phyloP scores from a whole-genome alignment of 2,888 invertebrate species.

The Dermolepida albohirtum region DNA sequence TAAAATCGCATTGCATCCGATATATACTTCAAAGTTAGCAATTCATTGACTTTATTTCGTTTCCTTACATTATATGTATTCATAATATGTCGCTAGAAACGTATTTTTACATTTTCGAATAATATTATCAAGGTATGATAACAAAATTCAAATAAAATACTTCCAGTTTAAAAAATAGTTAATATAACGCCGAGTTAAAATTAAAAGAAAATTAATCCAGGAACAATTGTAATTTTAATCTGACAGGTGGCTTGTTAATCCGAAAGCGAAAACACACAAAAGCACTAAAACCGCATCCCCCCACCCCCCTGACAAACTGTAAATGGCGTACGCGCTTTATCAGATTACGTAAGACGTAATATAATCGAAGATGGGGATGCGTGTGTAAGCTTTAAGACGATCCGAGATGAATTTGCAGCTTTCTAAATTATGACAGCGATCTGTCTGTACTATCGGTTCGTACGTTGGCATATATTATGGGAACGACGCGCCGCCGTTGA shows the following conservation, averaged over 20 bases:
- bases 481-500: background rate
- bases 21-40: no score
- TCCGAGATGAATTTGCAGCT: constrained; percentile 34
- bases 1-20: no score
- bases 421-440: constrained; percentile 29
- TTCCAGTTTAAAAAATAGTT: no score
- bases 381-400: constrained; percentile 43
- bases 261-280: no score
- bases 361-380: constrained; percentile 37
- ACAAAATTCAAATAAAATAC: no score
- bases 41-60: no score
- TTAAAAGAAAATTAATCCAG: background rate
- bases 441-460: constrained; percentile 8
- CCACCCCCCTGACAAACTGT: constrained; percentile 13
- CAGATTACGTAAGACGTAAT: constrained; percentile 7
- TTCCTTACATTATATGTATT: no score
- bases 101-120: no score
- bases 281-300: no score
- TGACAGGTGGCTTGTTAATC: constrained; percentile 16
- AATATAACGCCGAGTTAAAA: background rate
- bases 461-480: background rate
- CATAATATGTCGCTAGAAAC: no score
- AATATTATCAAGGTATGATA: no score
- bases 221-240: constrained; percentile 6
- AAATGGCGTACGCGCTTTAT: constrained; percentile 39